A percentile compares a stretch with the other conserved stretches of the same genome.
These are phyloP conservation scores for Aphaenogaster floridana DNA, from an alignment of 1,140 invertebrate genomes.

Conservation along the genomic window DNA sequence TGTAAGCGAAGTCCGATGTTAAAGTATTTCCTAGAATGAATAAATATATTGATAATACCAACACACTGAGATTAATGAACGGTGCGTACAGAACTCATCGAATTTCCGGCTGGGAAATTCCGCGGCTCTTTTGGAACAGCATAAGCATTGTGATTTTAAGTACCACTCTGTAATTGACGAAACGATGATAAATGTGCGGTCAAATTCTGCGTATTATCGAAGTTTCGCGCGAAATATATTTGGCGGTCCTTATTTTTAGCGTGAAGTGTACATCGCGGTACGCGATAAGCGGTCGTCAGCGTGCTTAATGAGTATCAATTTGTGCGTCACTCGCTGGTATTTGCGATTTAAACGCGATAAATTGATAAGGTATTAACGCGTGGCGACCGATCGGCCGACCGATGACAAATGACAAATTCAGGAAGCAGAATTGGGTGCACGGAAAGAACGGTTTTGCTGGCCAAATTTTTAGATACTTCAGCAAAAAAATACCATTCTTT, in stretches of 20 bases:
- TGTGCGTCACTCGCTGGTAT: slow-evolving; percentile 1
- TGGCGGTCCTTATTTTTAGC: not conserved
- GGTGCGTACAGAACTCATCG: not conserved
- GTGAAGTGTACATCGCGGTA: not conserved
- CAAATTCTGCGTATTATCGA: not conserved
- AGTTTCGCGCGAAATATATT: not conserved
- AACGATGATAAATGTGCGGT: not conserved
- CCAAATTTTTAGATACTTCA: too few species aligned
- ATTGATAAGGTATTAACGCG: not conserved
- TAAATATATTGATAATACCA: not conserved
- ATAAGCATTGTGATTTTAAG: not conserved
- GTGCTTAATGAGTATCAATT: slow-evolving; percentile 37
- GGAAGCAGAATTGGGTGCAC: not conserved
- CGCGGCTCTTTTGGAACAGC: too few species aligned
- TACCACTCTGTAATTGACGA: not conserved
- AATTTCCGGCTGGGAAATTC: not conserved
- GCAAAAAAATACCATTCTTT: too few species aligned
- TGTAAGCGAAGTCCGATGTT: not conserved
- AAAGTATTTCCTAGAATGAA: not conserved
- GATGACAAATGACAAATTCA: not conserved
- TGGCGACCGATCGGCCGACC: not conserved
- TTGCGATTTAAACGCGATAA: slow-evolving; percentile 35
- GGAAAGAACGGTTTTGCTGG: too few species aligned
- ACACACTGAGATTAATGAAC: not conserved
- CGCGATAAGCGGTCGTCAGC: not conserved